Conservation (phyloP, 2,888 invertebrate species). For the Phyto melanocephala region DNA sequence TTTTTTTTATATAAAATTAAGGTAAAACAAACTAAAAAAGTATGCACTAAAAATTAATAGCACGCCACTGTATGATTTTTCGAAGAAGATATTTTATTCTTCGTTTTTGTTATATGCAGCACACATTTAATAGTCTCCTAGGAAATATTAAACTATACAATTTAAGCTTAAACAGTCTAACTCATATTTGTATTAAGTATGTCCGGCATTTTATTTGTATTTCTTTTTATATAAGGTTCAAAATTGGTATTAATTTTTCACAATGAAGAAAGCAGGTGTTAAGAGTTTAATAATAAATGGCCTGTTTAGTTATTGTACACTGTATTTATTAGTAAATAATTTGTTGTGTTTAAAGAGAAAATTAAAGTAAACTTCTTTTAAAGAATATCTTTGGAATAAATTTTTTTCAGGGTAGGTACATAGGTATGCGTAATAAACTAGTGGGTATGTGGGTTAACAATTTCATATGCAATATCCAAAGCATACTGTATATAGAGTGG, state of each 20-base stretch:
- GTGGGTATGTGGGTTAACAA: no score
- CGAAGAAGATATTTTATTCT: no score
- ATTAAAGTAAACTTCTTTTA: no score
- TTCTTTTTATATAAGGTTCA: neutral
- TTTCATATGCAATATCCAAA: no score
- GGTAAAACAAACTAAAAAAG: no score
- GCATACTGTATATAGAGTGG: no score
- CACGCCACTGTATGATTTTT: no score
- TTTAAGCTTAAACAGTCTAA: neutral
- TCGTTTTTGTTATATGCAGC: neutral
- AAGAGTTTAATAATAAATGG: conserved; percentile 38
- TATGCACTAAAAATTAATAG: no score
- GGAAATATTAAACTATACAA: conserved; percentile 24
- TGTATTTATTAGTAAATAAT: conserved; percentile 31
- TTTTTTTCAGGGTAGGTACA: no score
- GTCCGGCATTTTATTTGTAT: neutral
- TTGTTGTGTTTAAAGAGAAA: neutral
- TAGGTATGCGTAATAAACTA: no score
- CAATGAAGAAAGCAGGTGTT: conserved; percentile 39
- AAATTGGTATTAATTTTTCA: conserved; percentile 5
- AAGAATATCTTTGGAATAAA: no score
- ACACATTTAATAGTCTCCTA: conserved; percentile 34
- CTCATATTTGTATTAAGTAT: neutral
- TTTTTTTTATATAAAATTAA: no score
- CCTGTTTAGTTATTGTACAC: neutral